These are phyloP conservation scores for Syrrhaptes paradoxus DNA, from an alignment of 2,113 vertebrate species.

Conservation along the genomic window DNA sequence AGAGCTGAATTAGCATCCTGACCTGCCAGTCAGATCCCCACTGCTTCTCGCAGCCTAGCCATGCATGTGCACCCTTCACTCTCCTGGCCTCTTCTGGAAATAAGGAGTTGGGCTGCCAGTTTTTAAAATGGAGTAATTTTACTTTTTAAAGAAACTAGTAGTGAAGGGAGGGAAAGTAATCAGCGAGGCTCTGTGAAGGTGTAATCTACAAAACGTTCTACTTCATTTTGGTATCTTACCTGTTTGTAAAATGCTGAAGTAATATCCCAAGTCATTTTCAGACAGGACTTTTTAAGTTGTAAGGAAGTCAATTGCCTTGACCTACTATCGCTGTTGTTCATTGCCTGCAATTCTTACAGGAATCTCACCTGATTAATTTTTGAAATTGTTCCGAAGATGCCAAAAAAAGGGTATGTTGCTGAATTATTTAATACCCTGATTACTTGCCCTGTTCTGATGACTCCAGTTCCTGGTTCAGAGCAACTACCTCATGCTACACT, in stretches of 20 bases:
- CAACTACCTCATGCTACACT: background rate
- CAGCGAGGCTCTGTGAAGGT: background rate
- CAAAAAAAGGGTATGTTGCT: background rate
- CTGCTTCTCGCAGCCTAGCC: background rate
- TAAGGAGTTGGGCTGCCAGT: background rate
- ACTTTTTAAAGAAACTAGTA: conserved; percentile 28
- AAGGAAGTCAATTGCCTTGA: conserved; percentile 50
- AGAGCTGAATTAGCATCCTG: background rate
- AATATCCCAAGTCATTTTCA: conserved; percentile 31
- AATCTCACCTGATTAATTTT: background rate
- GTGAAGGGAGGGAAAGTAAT: conserved; percentile 16
- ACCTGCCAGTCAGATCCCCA: background rate
- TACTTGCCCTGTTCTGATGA: background rate
- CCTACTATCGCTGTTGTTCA: background rate
- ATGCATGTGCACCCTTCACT: background rate
- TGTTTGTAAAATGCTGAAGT: conserved; percentile 37
- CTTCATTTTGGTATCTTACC: conserved; percentile 13
- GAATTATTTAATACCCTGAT: background rate
- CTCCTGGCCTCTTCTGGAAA: background rate
- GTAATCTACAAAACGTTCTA: background rate
- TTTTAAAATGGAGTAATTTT: conserved; percentile 41
- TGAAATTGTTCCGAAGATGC: background rate
- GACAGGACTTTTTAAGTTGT: background rate
- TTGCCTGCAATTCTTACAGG: background rate
- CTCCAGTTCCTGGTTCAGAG: background rate